Evolutionary conservation across 2,888 invertebrate genomes (phyloP).

Genomic region (Ceratothoa steindachneri): DNA sequence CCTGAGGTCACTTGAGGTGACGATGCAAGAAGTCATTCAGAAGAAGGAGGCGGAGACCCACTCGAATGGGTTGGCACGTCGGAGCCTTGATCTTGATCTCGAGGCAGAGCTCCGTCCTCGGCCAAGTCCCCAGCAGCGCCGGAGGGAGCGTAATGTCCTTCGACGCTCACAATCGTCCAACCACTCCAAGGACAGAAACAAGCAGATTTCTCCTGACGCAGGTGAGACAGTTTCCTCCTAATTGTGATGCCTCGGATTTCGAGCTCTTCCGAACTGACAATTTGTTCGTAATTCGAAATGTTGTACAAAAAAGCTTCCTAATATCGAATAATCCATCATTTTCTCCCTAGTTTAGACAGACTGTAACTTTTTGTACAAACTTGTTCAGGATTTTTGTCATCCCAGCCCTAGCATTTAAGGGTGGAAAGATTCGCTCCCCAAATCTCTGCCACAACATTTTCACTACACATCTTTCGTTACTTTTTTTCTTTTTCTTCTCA

Average conservation of each 20-base stretch:
- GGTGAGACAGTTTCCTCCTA: too few species aligned
- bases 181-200: constrained; percentile 19
- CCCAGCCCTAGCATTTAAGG: too few species aligned
- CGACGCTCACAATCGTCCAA: constrained; percentile 19
- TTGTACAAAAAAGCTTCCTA: too few species aligned
- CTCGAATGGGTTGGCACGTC: not conserved
- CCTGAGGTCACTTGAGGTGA: not conserved
- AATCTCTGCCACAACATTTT: too few species aligned
- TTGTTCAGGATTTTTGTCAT: too few species aligned
- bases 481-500: too few species aligned
- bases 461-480: too few species aligned
- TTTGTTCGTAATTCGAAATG: too few species aligned
- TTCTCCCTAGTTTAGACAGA: too few species aligned
- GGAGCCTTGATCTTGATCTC: constrained; percentile 19
- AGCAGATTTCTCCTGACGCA: constrained; percentile 29
- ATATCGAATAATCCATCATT: too few species aligned
- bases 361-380: too few species aligned
- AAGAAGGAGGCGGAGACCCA: not conserved
- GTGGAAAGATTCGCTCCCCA: too few species aligned
- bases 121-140: constrained; percentile 20
- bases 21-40: not conserved
- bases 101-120: constrained; percentile 9
- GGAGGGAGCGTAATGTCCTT: constrained; percentile 22
- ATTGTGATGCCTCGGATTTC: not conserved
- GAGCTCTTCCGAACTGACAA: not conserved